Conservation (phyloP, 2,113 vertebrate species). For the Nesogale talazaci region DNA sequence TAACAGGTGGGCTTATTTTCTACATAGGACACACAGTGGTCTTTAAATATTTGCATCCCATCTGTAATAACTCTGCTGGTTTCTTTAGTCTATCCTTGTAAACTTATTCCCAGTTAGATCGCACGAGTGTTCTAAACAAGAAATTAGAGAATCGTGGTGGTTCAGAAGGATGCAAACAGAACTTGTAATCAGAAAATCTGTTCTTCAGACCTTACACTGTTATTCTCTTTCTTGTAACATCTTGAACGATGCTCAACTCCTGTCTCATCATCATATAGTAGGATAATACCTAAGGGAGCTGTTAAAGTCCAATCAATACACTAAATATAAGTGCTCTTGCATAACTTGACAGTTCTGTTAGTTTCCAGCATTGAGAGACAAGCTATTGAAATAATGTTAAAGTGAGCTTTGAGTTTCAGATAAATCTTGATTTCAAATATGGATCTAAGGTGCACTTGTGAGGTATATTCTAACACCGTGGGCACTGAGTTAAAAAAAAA, state of each 20-base stretch:
- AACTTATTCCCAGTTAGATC: conserved; percentile 26
- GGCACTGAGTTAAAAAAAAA: no score
- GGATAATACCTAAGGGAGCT: background rate
- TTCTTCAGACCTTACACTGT: background rate
- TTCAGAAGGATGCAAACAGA: background rate
- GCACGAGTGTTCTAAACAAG: conserved; percentile 35
- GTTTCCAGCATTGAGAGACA: background rate
- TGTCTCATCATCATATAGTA: background rate
- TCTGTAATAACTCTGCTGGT: background rate
- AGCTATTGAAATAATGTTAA: background rate
- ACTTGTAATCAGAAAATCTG: background rate
- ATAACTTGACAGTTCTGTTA: background rate
- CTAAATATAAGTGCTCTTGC: background rate
- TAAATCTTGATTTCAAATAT: background rate
- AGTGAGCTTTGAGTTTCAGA: background rate
- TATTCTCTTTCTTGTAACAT: background rate
- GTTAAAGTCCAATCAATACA: conserved; percentile 6
- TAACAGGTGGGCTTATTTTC: background rate
- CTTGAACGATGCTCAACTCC: background rate
- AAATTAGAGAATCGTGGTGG: background rate
- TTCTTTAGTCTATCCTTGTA: background rate
- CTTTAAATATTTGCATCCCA: background rate
- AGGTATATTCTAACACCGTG: background rate
- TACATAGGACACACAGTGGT: background rate
- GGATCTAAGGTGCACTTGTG: background rate